Evolutionary conservation across 2,888 invertebrate species (phyloP).

Genomic region (Lasioglossum lativentre): DNA sequence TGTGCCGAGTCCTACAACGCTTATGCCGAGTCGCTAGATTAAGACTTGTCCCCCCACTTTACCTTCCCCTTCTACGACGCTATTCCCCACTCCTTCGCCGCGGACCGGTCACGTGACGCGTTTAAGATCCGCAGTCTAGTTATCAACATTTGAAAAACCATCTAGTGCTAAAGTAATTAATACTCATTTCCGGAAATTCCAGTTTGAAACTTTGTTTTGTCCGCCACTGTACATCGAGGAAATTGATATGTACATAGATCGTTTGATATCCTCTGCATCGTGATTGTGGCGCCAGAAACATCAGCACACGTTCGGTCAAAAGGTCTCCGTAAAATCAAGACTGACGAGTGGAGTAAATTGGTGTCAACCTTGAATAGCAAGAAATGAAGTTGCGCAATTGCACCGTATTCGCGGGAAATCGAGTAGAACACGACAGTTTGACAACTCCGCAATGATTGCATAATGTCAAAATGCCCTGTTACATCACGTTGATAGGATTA

Average conservation of each 20-base stretch:
- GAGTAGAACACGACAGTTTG: conserved; percentile 36
- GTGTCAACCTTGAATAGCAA: conserved; percentile 56
- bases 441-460: conserved; percentile 38
- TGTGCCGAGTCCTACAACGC: no score
- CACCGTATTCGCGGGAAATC: not conserved
- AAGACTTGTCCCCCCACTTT: no score
- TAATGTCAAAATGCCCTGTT: conserved; percentile 17
- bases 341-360: conserved; percentile 44
- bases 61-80: no score
- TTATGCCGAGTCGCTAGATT: no score
- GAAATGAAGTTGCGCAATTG: conserved; percentile 60
- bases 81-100: no score
- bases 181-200: not conserved
- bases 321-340: conserved; percentile 49
- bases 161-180: no score
- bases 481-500: not conserved
- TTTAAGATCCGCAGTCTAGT: no score
- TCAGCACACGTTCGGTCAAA: not conserved
- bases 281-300: not conserved
- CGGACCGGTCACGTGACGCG: no score
- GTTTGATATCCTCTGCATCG: not conserved
- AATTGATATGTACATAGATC: not conserved
- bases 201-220: not conserved
- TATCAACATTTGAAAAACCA: no score
- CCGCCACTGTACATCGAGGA: not conserved